These are phyloP conservation scores for Delia radicum DNA, from an alignment of 1,140 invertebrate species.

Conservation along the genomic window DNA sequence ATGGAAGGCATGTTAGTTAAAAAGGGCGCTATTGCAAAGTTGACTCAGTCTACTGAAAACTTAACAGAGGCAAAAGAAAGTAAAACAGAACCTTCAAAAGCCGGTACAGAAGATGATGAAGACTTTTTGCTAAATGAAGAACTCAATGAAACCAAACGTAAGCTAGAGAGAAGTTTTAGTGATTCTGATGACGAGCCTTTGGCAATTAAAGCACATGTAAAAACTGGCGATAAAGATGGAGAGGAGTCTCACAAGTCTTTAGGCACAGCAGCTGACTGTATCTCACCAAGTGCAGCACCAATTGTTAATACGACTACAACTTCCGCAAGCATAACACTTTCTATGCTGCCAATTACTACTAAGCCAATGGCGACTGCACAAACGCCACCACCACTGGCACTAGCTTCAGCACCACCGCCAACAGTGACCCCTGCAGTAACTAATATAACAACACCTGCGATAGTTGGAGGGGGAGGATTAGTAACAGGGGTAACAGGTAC, in stretches of 20 bases:
- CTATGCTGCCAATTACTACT: slow-evolving; percentile 42
- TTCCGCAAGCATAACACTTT: slow-evolving; percentile 24
- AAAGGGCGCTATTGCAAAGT: slow-evolving; percentile 44
- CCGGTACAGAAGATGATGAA: slow-evolving; percentile 46
- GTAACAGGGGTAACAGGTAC: neutral
- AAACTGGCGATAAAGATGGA: slow-evolving; percentile 30
- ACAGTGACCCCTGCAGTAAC: neutral
- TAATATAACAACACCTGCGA: neutral
- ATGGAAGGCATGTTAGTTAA: slow-evolving; percentile 53
- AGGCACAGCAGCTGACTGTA: neutral
- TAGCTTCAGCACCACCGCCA: neutral
- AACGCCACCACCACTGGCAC: neutral
- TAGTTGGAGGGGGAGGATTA: neutral
- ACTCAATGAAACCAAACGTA: slow-evolving; percentile 53
- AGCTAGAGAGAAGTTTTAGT: slow-evolving; percentile 58
- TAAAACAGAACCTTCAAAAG: slow-evolving; percentile 34
- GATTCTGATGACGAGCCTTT: slow-evolving; percentile 64
- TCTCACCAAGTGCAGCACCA: neutral
- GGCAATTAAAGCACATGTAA: slow-evolving; percentile 56
- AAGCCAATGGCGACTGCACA: slow-evolving; percentile 28
- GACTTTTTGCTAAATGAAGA: slow-evolving; percentile 52
- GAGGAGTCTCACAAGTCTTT: neutral
- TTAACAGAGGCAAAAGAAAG: slow-evolving; percentile 2
- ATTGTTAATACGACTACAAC: slow-evolving; percentile 5
- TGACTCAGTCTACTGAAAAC: slow-evolving; percentile 23